Conservation (phyloP, 2,797 vertebrate species). For the Hoplostethus mediterraneus region DNA sequence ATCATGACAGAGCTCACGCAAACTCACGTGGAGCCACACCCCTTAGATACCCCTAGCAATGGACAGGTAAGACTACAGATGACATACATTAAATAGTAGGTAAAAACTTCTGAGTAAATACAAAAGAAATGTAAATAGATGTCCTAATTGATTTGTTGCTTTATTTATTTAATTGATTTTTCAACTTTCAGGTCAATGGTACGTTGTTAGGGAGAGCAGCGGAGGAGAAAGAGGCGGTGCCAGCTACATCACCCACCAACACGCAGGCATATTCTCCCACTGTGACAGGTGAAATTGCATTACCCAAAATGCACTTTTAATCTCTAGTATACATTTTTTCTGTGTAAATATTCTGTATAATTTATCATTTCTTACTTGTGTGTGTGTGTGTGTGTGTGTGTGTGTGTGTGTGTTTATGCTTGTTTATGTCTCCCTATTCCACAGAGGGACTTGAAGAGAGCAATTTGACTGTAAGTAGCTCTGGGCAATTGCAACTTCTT, state of each 20-base stretch:
- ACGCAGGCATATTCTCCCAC: slow-evolving; percentile 72
- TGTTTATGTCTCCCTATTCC: slow-evolving; percentile 11
- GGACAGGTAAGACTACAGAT: slow-evolving; percentile 66
- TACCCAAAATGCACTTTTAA: neutral
- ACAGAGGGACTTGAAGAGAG: slow-evolving; percentile 82
- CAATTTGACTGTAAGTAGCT: slow-evolving; percentile 81
- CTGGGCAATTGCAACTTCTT: slow-evolving; percentile 18
- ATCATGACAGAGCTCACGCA: slow-evolving; percentile 85
- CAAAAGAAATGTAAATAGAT: neutral
- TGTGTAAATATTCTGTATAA: neutral
- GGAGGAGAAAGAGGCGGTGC: slow-evolving; percentile 38
- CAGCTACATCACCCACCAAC: slow-evolving; percentile 48
- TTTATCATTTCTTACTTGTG: neutral
- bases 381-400: too few species aligned
- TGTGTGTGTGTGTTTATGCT: neutral
- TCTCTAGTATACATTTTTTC: neutral
- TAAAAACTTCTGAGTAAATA: too few species aligned
- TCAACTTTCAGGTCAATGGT: slow-evolving; percentile 62
- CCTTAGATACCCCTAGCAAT: slow-evolving; percentile 50
- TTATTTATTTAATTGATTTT: slow-evolving; percentile 27
- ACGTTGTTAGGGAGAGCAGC: slow-evolving; percentile 21
- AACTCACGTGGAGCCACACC: slow-evolving; percentile 69
- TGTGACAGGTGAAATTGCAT: slow-evolving; percentile 70
- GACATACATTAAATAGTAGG: neutral
- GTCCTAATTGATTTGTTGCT: neutral